Evolutionary conservation across 2,888 invertebrate species (phyloP).

Genomic region (Tryphoninae sp.): DNA sequence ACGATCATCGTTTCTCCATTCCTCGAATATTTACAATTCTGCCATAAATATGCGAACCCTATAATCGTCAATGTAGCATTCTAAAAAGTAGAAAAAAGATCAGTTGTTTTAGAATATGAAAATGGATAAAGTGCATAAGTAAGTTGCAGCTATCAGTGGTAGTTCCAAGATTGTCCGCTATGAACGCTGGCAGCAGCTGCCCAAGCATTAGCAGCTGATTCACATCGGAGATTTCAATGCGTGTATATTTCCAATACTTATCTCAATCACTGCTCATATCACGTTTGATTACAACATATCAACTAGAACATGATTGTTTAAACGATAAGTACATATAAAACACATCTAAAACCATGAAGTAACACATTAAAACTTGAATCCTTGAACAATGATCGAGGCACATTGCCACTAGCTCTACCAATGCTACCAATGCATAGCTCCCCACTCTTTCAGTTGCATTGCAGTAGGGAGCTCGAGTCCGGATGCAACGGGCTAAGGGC

Average conservation of each 20-base stretch:
- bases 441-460: constrained; percentile 5
- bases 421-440: background rate
- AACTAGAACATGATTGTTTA: background rate
- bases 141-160: constrained; percentile 15
- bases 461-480: constrained; percentile 7
- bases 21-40: constrained; percentile 7
- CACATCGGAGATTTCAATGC: constrained; percentile 50
- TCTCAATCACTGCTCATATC: constrained; percentile 11
- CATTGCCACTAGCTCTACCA: background rate
- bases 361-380: background rate
- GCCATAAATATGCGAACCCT: background rate
- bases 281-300: background rate
- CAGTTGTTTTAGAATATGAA: background rate
- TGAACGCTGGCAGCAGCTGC: constrained; percentile 14
- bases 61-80: background rate
- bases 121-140: constrained; percentile 1
- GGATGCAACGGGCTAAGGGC: background rate
- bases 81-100: background rate
- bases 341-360: background rate
- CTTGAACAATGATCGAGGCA: background rate
- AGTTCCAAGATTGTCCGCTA: constrained; percentile 11
- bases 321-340: background rate
- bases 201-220: background rate
- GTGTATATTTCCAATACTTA: constrained; percentile 11
- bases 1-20: background rate